Conservation (phyloP, 92 coral and sea anemone genomes). For the Zoanthus solanderi region DNA sequence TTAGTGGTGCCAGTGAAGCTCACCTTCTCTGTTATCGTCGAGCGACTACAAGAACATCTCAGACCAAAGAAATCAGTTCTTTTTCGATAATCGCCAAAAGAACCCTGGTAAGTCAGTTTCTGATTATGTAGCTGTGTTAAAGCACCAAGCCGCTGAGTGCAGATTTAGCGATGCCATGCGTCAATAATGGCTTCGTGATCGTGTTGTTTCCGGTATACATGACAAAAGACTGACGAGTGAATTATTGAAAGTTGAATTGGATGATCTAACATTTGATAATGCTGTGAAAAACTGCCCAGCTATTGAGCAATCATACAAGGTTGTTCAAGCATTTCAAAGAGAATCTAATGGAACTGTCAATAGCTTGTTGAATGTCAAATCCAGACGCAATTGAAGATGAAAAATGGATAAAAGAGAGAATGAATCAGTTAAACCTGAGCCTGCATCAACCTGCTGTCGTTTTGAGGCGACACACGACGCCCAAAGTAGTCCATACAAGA, state of each 20-base stretch:
- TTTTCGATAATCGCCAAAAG: conserved; percentile 65
- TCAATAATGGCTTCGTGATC: conserved; percentile 62
- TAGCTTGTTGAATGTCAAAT: background rate
- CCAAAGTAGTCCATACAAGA: conserved; percentile 16
- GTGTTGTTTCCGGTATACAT: conserved; percentile 65
- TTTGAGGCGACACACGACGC: background rate
- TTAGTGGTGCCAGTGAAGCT: background rate
- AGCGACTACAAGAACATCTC: conserved; percentile 38
- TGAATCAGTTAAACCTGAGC: background rate
- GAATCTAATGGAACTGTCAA: conserved; percentile 1
- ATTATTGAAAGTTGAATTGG: conserved; percentile 57
- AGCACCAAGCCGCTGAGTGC: conserved; percentile 67
- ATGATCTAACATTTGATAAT: conserved; percentile 52
- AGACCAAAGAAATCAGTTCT: conserved; percentile 63
- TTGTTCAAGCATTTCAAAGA: background rate
- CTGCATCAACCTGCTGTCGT: background rate
- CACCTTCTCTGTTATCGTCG: background rate
- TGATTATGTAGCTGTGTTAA: conserved; percentile 67
- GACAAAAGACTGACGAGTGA: conserved; percentile 62
- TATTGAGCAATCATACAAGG: conserved; percentile 9
- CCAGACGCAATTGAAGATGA: background rate
- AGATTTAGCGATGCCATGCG: conserved; percentile 71
- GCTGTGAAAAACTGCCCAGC: conserved; percentile 57
- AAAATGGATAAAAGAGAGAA: background rate
- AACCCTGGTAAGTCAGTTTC: conserved; percentile 67